Percentiles rank a stretch among this genome's conserved stretches.
Conservation (phyloP, 2,113 vertebrate genomes). For the Phylloscopus trochiloides region DNA sequence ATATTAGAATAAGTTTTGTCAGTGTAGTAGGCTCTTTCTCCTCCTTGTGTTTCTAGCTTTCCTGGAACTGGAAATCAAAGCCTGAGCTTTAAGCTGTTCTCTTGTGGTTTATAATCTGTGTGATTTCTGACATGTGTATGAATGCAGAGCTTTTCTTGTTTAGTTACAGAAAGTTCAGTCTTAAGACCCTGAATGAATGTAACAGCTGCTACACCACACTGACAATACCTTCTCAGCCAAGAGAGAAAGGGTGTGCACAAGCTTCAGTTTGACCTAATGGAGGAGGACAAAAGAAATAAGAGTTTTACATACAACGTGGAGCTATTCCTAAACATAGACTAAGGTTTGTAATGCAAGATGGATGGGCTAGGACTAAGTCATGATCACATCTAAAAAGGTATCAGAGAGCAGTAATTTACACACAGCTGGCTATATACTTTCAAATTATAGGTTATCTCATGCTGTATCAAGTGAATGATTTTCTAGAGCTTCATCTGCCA, state of each 20-base stretch:
- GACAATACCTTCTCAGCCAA: neutral
- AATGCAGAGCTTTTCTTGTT: neutral
- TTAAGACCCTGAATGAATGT: neutral
- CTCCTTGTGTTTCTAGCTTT: neutral
- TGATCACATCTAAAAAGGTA: neutral
- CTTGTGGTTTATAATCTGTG: neutral
- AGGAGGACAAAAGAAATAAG: neutral
- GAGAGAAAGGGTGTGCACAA: neutral
- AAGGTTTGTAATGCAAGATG: neutral
- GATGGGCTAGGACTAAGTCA: neutral
- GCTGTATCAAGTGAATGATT: neutral
- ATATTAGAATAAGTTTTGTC: neutral
- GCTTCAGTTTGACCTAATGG: neutral
- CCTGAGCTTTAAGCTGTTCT: neutral
- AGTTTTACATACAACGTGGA: neutral
- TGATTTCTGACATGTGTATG: neutral
- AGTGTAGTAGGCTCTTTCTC: neutral
- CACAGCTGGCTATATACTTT: neutral
- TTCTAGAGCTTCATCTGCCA: slow-evolving; percentile 48
- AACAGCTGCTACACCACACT: neutral
- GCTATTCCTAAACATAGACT: neutral
- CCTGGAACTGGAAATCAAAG: neutral
- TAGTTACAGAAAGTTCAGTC: neutral
- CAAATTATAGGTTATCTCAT: neutral
- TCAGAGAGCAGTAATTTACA: neutral